Evolutionary conservation across 1,140 invertebrate species (phyloP), one percentile per base, ranked within the genome.

Genomic region (Drosophila varians): DNA sequence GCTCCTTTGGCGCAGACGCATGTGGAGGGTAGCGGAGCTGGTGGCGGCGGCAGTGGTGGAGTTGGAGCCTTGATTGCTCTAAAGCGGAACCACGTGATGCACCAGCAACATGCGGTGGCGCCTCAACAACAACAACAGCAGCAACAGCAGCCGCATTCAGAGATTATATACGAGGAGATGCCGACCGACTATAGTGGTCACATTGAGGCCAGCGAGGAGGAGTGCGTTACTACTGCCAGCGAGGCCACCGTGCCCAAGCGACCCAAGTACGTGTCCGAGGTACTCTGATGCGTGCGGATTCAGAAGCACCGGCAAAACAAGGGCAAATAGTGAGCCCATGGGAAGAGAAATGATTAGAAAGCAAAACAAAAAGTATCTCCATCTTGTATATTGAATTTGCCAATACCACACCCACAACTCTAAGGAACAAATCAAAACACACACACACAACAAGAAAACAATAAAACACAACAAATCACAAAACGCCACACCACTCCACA

Each of bases 311-410:
- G 74, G 61, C 71, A 71, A 36, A 78, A 60, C 52, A 84, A 84
- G 82, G 75, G 71, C 70, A 79, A 86, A 84, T 84, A 78, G 61
- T 75, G 49, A 9, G 53, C 42, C 52, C 72, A 58, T 18, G 31
- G 43, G 53, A 46, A 57, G 26, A 16, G 55, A 46, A 61, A 12
- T 49, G 48, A 43, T 57, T 49, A 65, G 55, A 55, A 57, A 57
- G 62, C 42, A 74, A 78, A 73, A 84, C 54, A 60, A 74, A 77
- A 68, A 77, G 82, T 86, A 86, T 87, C 83, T 88, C 77, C 82
- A 88, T 88, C 83, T 87, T 77, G 82, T 88, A 87, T 87, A 87
- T 87, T 87, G 83, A 87, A 87, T 87, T 87, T 87, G 82, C 83
- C 76, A 80, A 76, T 64, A 72, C 66, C 14, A 66, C 28, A 53